Conservation (phyloP, 2,888 invertebrate species). For the Ethmia dodecea region DNA sequence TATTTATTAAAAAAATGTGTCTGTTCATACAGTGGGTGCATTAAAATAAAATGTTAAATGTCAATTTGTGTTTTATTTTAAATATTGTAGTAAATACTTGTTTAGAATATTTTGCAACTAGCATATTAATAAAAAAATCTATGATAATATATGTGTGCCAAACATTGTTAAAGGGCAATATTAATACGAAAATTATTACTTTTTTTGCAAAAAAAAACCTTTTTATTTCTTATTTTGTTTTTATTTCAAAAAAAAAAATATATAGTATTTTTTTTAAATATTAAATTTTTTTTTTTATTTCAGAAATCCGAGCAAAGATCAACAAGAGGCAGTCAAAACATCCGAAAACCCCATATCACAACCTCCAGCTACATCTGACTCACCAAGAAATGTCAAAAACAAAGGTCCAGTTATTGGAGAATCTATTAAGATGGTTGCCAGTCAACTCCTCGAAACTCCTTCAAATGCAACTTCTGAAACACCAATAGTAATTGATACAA, state of each 20-base stretch:
- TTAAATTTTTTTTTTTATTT: neutral
- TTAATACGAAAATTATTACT: too few relatives aligned
- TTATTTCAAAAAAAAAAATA: slow-evolving; percentile 1
- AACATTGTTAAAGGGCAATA: too few relatives aligned
- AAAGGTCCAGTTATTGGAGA: slow-evolving; percentile 70
- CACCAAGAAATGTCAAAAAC: slow-evolving; percentile 54
- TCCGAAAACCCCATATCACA: slow-evolving; percentile 11
- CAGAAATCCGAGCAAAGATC: slow-evolving; percentile 18
- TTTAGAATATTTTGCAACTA: too few relatives aligned
- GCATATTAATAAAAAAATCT: too few relatives aligned
- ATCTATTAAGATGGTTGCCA: slow-evolving; percentile 76
- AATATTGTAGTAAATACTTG: too few relatives aligned
- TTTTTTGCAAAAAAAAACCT: too few relatives aligned
- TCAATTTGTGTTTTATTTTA: too few relatives aligned
- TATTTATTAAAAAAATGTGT: too few relatives aligned
- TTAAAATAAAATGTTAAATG: too few relatives aligned
- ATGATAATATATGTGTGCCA: too few relatives aligned
- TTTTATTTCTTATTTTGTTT: too few relatives aligned
- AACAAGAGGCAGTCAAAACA: slow-evolving; percentile 15
- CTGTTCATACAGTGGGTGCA: too few relatives aligned
- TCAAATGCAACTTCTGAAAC: slow-evolving; percentile 43
- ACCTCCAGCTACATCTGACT: slow-evolving; percentile 26
- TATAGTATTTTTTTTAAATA: neutral
- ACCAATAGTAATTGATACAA: slow-evolving; percentile 73
- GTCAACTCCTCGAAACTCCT: slow-evolving; percentile 72